These are phyloP conservation scores for Echinops telfairi DNA, from an alignment of 2,113 vertebrate species.

Conservation along the genomic window DNA sequence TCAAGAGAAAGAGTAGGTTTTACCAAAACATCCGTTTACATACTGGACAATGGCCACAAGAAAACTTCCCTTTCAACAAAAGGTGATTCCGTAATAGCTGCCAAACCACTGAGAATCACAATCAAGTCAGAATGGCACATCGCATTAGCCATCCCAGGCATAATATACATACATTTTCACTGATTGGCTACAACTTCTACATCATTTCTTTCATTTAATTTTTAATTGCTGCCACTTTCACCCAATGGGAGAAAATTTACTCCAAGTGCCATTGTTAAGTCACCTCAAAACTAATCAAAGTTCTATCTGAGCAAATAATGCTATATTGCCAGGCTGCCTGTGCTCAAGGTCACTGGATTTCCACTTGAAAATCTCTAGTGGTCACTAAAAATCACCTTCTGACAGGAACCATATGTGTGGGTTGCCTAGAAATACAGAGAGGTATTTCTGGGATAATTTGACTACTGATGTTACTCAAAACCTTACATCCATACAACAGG, in stretches of 20 bases:
- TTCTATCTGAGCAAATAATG: constrained; percentile 46
- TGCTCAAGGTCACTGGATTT: constrained; percentile 52
- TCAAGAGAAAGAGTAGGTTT: no score
- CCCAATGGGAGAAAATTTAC: neutral
- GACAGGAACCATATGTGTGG: constrained; percentile 53
- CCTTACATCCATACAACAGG: neutral
- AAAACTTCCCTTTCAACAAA: no score
- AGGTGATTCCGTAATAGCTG: neutral
- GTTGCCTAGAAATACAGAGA: constrained; percentile 29
- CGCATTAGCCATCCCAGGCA: neutral
- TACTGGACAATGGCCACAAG: no score
- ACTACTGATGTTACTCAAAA: neutral
- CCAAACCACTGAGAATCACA: neutral
- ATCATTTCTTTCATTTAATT: neutral
- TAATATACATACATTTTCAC: neutral
- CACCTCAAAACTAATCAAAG: constrained; percentile 18
- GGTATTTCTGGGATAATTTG: constrained; percentile 34
- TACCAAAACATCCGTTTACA: no score
- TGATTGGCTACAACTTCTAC: neutral
- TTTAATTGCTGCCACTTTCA: constrained; percentile 25
- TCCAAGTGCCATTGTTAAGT: neutral
- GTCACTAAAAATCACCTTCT: constrained; percentile 52
- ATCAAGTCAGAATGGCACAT: neutral
- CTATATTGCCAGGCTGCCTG: neutral
- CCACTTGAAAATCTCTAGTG: constrained; percentile 34